Evolutionary conservation across 2,888 invertebrate genomes (phyloP), one percentile per base, ranked within the genome.

Genomic region (Leptinotarsa juncta): DNA sequence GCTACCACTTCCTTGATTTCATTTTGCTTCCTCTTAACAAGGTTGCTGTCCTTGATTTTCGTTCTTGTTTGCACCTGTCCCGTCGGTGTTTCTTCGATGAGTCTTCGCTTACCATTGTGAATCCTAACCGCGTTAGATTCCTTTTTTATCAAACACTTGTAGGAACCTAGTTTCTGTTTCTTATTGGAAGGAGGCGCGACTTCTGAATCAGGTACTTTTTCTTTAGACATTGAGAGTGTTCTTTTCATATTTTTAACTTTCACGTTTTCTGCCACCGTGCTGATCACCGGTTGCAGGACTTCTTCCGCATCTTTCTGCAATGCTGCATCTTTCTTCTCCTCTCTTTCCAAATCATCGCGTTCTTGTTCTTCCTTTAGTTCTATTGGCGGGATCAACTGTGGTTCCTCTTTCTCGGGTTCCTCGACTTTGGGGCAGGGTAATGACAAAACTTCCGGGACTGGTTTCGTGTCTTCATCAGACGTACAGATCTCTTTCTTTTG

Each of bases 211-310:
- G 80, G 74, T 80, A 76, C 78, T 75, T 79, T 77, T 73, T 82
- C 81, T 70, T 79, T 80, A 16, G 75, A 75, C 65, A 88, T 80
- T 1, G 90, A 89, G 49, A 89, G 82, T 82, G 90, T 90, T 72
- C 90, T 83, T 79, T 90, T 90, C 83, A 89, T 88, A 77, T 88
- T 88, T 79, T 88, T 88, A 55, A 88, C 87, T 82, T 88, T 88
- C 0, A 88, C 88, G 72, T 87, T 88, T 81, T 88, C 88, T 0
- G 87, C 88, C 4, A 88, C 88, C 0, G 88, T 88, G 73, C 85
- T 86, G 32, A 82, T 75, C 12, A 86, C 81, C 42, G 86, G 86
- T 3, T 86, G 87, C 62, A 82, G 80, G 20, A 82, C 77, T 57
- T 82, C 81, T 70, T 82, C 80, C 57, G 32, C 67, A 49, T 55